Percentiles rank a stretch among this genome's conserved stretches.
These are phyloP conservation scores for Corella eumyota DNA, from an alignment of 23 tunicate genomes.

Conservation along the genomic window DNA sequence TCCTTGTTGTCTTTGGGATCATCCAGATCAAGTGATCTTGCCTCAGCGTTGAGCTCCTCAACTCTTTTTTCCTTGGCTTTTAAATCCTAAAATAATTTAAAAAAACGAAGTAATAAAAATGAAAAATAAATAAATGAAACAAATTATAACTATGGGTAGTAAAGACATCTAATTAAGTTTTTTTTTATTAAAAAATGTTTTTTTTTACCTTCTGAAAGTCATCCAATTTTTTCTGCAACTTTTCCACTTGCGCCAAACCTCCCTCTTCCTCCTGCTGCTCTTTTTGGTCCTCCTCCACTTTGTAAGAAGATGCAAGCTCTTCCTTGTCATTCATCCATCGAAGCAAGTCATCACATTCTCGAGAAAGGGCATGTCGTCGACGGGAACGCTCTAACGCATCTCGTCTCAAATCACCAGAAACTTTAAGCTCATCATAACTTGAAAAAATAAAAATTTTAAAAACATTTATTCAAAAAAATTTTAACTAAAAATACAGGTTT, in stretches of 20 bases:
- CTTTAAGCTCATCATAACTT: slow-evolving; percentile 53
- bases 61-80: slow-evolving; percentile 71
- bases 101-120: neutral
- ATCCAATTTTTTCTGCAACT: slow-evolving; percentile 62
- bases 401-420: slow-evolving; percentile 7
- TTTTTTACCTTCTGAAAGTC: slow-evolving; percentile 76
- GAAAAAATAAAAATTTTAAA: neutral
- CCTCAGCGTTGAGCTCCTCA: slow-evolving; percentile 57
- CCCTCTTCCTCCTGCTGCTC: slow-evolving; percentile 32
- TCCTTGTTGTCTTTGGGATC: too few species aligned
- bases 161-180: neutral
- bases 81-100: slow-evolving; percentile 23
- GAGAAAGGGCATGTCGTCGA: slow-evolving; percentile 51
- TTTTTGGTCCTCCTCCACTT: slow-evolving; percentile 17
- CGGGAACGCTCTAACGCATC: slow-evolving; percentile 44
- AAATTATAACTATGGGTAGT: neutral
- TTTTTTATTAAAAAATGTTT: too few species aligned
- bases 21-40: slow-evolving; percentile 11
- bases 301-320: slow-evolving; percentile 18
- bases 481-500: neutral
- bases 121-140: neutral
- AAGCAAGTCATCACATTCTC: slow-evolving; percentile 67
- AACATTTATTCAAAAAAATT: too few species aligned
- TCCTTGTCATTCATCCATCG: slow-evolving; percentile 64
- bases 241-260: slow-evolving; percentile 70